Percentiles rank a stretch among this genome's conserved stretches.
Evolutionary conservation across 2,113 vertebrate genomes (phyloP).

Genomic region (Pycnonotus jocosus): DNA sequence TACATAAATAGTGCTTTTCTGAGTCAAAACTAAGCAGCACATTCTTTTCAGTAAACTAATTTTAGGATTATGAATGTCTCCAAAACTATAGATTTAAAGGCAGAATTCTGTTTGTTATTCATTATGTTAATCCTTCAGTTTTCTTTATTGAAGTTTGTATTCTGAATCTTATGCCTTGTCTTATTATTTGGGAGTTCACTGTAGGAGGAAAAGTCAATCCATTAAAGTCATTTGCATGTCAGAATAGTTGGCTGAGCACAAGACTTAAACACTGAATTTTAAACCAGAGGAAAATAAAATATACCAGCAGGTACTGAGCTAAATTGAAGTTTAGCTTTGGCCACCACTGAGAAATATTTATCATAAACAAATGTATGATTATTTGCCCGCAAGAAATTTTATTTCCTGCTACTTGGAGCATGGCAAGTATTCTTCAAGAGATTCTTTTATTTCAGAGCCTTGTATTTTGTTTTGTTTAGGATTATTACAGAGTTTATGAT

Average conservation of each 20-base stretch:
- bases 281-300: not conserved
- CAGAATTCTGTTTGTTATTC: not conserved
- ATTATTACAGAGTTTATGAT: not conserved
- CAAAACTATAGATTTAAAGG: not conserved
- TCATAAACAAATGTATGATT: not conserved
- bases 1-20: not conserved
- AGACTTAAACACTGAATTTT: not conserved
- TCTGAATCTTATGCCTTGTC: not conserved
- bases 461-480: not conserved
- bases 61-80: not conserved
- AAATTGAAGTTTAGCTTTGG: not conserved
- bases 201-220: not conserved
- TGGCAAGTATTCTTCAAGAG: not conserved
- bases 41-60: not conserved
- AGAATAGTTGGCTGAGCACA: not conserved
- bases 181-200: not conserved
- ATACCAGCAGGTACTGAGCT: not conserved
- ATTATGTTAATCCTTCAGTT: conserved; percentile 15
- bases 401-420: not conserved
- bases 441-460: not conserved
- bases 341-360: not conserved
- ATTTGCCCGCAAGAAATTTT: not conserved
- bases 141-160: not conserved
- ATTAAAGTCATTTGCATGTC: not conserved
- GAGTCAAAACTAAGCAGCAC: not conserved